Conservation (phyloP, 2,113 vertebrate species). For the Eulacestoma nigropectus region DNA sequence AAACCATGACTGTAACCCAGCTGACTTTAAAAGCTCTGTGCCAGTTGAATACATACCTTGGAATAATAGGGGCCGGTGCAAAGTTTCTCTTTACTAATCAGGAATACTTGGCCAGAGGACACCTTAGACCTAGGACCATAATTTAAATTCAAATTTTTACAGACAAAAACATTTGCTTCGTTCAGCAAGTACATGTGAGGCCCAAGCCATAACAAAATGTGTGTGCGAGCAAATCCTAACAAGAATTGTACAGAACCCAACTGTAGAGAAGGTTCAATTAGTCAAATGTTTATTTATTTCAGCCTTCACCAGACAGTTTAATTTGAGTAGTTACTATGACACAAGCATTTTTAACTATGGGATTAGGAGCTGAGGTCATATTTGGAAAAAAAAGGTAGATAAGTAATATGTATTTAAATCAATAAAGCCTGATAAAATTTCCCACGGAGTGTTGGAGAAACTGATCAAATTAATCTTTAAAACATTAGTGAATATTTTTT, state of each 20-base stretch:
- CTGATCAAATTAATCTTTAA: background rate
- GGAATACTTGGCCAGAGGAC: background rate
- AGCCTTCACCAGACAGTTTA: background rate
- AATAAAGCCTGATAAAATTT: background rate
- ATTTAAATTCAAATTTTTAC: background rate
- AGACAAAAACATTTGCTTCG: background rate
- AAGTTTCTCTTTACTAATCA: background rate
- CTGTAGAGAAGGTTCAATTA: background rate
- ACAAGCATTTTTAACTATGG: background rate
- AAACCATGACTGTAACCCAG: background rate
- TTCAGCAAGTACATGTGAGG: background rate
- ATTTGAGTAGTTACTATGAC: background rate
- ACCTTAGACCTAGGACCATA: background rate
- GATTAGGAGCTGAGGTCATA: background rate
- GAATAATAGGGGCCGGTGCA: background rate
- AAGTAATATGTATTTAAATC: background rate
- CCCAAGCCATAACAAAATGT: background rate
- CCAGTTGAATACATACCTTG: background rate
- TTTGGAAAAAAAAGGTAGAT: background rate
- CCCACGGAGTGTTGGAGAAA: background rate
- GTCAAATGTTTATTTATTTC: background rate
- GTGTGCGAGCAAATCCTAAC: background rate
- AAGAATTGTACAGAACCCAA: background rate
- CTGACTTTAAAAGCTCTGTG: background rate
- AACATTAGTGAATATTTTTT: background rate